Evolutionary conservation across 2,113 vertebrate genomes (phyloP), one percentile per base, ranked within the genome.

Genomic region (Sphyrna mokarran): DNA sequence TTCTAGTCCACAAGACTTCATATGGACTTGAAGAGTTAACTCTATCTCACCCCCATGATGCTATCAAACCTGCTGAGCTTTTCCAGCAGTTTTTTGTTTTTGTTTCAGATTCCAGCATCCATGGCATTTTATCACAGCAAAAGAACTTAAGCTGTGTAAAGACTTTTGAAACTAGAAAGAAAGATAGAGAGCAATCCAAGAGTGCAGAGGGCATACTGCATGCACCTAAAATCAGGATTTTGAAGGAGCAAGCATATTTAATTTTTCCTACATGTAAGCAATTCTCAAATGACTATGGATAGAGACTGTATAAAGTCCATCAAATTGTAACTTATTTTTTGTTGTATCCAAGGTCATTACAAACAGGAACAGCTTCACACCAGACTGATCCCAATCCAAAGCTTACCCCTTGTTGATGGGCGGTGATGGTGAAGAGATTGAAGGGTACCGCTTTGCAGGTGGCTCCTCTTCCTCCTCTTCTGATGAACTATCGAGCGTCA

Each of bases 401-500:
- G 95, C 98, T 98, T 96, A 99, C 99, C 99, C 98, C 96, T 99
- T 99, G 96, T 97, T 99, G 96, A 97, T 97, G 1, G 98, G 97
- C 0, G 99, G 98, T 0, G 99, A 99, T 0, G 98, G 97, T 4
- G 99, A 98, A 40, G 99, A 99, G 13, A 99, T 96, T 5, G 99
- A 99, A 94, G 99, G 98, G 95, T 99, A 99, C 96, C 98, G 98
- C 97, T 99, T 99, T 63, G 98, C 97, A 2, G 98, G 98, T 0
- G 98, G 99, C 54, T 98, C 98, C 26, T 99, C 99, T 2, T 99
- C 98, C 0, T 99, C 98, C 0, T 99, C 99, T 7, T 99, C 99
- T 0, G 99, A 99, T 1, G 99, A 99, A 97, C 99, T 99, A 97
- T 99, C 99, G 72, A 99, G 97, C 33, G 99, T 99, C 96, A 99